Evolutionary conservation across 2,113 vertebrate species (phyloP), one percentile per base, ranked within the genome.

Genomic region (Ardeotis arabs): DNA sequence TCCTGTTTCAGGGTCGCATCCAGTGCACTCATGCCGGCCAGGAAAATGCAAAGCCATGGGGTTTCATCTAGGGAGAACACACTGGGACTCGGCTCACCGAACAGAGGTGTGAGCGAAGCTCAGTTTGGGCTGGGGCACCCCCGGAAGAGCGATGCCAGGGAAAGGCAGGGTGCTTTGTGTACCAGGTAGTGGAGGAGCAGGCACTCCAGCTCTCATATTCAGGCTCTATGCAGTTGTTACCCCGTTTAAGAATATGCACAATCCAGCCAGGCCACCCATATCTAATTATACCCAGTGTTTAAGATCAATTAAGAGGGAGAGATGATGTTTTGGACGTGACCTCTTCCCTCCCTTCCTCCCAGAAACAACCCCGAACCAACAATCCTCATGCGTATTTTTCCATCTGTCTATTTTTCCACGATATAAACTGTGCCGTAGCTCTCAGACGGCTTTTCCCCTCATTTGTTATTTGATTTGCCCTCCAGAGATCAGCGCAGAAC

Each of bases 391-490:
- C 90, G 95, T 85, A 29, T 93, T 96, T 94, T 74, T 9, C 82
- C 12, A 5, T 1, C 0, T 28, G 72, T 91, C 96, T 90, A 7
- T 94, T 95, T 96, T 89, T 73, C 44, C 66, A 89, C 44, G 4
- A 11, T 76, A 50, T 45, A 68, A 94, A 72, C 70, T 17, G 13
- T 44, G 76, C 84, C 59, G 89, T 37, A 28, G 89, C 89, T 89
- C 91, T 53, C 90, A n/a, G 31, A 33, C 89, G 90, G 92, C 95
- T 92, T 35, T 74, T 56, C 74, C 82, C 79, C 75, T 96, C 96
- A 41, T 96, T 93, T 97, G 93, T 91, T 95, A 87, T 96, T 98
- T 97, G 97, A 96, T 98, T 97, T 97, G 96, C 93, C 96, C 97
- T 98, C 95, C 81, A 93, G 97, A 96, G 90, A 95, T 89, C 77